Conservation (phyloP, 2,888 invertebrate genomes). For the Heteromurus nitidus region DNA sequence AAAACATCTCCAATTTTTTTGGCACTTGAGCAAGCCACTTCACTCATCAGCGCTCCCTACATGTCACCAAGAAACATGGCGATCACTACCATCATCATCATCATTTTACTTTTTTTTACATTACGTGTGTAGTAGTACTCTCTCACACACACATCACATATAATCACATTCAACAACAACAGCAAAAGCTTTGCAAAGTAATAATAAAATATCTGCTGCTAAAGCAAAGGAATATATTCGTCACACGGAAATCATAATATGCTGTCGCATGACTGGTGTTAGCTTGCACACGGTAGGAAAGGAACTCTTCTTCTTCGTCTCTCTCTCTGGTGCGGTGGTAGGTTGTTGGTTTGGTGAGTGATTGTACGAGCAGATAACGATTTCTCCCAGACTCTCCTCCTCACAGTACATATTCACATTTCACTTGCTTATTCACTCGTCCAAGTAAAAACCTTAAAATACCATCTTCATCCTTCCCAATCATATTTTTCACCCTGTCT, state of each 20-base stretch:
- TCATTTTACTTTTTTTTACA: constrained; percentile 50
- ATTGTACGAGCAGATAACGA: constrained; percentile 51
- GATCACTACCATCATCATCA: constrained; percentile 41
- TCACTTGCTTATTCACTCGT: neutral
- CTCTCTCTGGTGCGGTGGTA: constrained; percentile 17
- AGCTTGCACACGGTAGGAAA: constrained; percentile 8
- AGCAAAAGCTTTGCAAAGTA: constrained; percentile 21
- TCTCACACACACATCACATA: neutral
- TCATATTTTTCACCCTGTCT: constrained; percentile 5
- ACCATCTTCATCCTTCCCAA: constrained; percentile 22
- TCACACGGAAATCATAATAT: constrained; percentile 62
- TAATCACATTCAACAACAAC: constrained; percentile 28
- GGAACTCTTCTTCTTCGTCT: no score
- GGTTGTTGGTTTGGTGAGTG: constrained; percentile 30
- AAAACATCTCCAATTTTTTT: constrained; percentile 53
- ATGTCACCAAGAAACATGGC: constrained; percentile 61
- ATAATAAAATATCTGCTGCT: constrained; percentile 18
- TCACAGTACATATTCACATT: neutral
- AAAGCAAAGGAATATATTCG: constrained; percentile 54
- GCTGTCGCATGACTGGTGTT: constrained; percentile 55
- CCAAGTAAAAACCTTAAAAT: constrained; percentile 28
- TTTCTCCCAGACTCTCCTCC: constrained; percentile 41
- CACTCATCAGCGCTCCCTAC: constrained; percentile 60
- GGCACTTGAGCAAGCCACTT: constrained; percentile 62
- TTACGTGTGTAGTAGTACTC: neutral